phyloP scores from a whole-genome alignment of 2,113 vertebrate genomes.

The Actenoides lindsayi region DNA sequence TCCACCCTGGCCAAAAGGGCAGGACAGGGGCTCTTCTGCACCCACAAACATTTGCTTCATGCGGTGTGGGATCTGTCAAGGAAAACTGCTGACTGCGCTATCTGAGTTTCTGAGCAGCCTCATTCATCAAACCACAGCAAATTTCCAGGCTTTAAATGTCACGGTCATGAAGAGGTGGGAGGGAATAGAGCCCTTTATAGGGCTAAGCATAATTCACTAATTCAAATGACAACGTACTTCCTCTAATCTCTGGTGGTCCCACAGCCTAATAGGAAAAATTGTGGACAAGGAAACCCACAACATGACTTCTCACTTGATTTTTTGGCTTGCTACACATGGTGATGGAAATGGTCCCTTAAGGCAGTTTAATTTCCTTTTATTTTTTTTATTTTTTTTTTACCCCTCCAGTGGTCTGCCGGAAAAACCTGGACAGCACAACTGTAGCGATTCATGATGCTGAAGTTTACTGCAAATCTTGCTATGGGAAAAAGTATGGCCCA shows the following conservation, averaged over 20 bases:
- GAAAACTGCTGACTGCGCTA: conserved; percentile 32
- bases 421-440: conserved; percentile 92
- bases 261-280: not conserved
- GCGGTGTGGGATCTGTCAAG: not conserved
- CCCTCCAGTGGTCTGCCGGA: conserved; percentile 89
- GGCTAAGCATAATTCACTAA: not conserved
- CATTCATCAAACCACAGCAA: conserved; percentile 21
- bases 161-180: not conserved
- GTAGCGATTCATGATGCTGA: conserved; percentile 89
- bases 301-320: not conserved
- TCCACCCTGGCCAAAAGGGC: not conserved
- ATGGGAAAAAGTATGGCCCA: conserved; percentile 93
- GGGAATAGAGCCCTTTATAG: not conserved
- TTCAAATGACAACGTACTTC: not conserved
- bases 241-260: not conserved
- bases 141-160: conserved; percentile 61
- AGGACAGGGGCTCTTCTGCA: not conserved
- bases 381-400: not conserved
- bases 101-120: conserved; percentile 3
- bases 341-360: not conserved
- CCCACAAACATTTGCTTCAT: not conserved
- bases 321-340: not conserved
- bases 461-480: conserved; percentile 95
- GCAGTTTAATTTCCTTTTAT: not conserved
- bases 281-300: not conserved